phyloP scores from a whole-genome alignment of 2,113 vertebrate species.

The Gnathonemus echidnorhynchus region DNA sequence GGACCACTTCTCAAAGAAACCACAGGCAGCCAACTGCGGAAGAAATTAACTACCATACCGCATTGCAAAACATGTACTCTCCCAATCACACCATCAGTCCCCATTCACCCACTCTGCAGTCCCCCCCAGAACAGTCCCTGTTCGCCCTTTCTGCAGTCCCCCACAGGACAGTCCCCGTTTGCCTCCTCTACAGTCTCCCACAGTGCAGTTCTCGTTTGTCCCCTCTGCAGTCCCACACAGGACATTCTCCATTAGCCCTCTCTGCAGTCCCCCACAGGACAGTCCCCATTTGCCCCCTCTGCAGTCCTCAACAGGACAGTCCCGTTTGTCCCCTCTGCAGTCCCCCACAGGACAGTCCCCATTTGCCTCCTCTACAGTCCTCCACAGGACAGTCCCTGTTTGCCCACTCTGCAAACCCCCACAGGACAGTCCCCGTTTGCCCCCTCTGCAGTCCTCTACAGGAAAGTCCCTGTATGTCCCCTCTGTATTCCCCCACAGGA shows the following conservation, averaged over 20 bases:
- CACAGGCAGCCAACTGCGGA: not conserved
- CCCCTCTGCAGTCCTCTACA: not conserved
- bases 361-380: not conserved
- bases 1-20: not conserved
- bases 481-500: too few relatives aligned
- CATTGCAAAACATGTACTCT: not conserved
- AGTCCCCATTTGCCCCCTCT: not conserved
- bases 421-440: not conserved
- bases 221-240: not conserved
- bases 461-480: too few relatives aligned
- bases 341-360: not conserved
- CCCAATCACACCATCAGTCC: not conserved
- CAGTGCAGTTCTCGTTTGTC: not conserved
- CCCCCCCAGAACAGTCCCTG: not conserved
- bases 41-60: not conserved
- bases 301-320: not conserved
- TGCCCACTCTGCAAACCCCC: too few relatives aligned
- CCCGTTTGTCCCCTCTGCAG: not conserved
- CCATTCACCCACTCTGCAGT: not conserved
- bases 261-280: too few relatives aligned
- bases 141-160: not conserved
- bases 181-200: not conserved
- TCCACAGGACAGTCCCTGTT: not conserved
- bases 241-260: accelerated
- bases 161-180: not conserved